A percentile compares a stretch with the other conserved stretches of the same genome.
Evolutionary conservation across 2,113 vertebrate genomes (phyloP).

Genomic region (Oreochromis aureus): DNA sequence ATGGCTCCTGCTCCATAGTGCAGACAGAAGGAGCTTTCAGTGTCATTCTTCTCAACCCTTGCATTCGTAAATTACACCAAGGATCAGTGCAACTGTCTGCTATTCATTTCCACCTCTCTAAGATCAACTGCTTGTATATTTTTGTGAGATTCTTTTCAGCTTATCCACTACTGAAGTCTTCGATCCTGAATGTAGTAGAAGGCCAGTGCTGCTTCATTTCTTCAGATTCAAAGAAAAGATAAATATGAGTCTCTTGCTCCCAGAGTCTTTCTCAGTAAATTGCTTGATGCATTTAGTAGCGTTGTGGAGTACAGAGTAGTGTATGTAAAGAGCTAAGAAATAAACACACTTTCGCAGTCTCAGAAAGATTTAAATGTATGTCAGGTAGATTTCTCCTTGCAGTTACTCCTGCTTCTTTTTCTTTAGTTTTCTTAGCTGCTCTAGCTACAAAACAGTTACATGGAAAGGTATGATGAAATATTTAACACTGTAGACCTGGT

Average conservation of each 20-base stretch:
- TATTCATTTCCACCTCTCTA: neutral
- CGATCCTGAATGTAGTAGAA: neutral
- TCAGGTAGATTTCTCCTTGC: neutral
- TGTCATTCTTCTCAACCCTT: slow-evolving; percentile 33
- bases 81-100: neutral
- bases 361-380: neutral
- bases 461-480: slow-evolving; percentile 39
- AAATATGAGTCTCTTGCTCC: neutral
- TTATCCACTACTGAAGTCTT: neutral
- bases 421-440: slow-evolving; percentile 5
- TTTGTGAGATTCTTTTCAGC: neutral
- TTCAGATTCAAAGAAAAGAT: neutral
- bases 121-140: neutral
- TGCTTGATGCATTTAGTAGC: neutral
- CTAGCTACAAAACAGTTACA: slow-evolving; percentile 26
- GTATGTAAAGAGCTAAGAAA: neutral
- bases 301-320: neutral
- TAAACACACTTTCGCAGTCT: neutral
- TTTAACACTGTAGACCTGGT: slow-evolving; percentile 34
- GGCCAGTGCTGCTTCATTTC: slow-evolving; percentile 9
- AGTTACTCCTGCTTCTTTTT: neutral
- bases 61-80: slow-evolving; percentile 13
- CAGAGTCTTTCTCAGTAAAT: neutral
- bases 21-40: slow-evolving; percentile 21
- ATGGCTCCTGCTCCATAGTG: slow-evolving; percentile 26